phyloP scores from a whole-genome alignment of 2,113 vertebrate species.

The Vulpes vulpes region DNA sequence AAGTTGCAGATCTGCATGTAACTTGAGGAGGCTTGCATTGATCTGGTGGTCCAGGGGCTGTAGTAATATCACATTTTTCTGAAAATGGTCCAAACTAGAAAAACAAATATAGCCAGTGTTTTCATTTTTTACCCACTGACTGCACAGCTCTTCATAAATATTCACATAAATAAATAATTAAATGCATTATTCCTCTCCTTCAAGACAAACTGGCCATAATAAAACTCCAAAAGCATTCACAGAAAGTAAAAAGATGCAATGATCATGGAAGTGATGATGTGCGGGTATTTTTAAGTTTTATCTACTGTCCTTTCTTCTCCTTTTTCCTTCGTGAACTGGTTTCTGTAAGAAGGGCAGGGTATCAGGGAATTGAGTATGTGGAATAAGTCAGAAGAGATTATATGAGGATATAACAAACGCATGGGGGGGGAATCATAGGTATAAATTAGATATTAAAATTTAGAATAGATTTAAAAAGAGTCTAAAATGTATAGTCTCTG shows the following conservation, averaged over 20 bases:
- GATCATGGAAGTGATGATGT: not conserved
- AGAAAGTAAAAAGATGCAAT: slow-evolving; percentile 46
- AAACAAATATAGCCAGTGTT: slow-evolving; percentile 66
- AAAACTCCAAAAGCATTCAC: slow-evolving; percentile 45
- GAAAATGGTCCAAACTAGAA: slow-evolving; percentile 95
- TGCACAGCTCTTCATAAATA: slow-evolving; percentile 38
- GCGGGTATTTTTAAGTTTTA: slow-evolving; percentile 42
- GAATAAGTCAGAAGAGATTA: slow-evolving; percentile 6
- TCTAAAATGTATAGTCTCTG: slow-evolving; percentile 17
- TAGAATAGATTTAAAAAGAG: not conserved
- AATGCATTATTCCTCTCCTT: not conserved
- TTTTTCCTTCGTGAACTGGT: slow-evolving; percentile 38
- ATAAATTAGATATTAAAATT: slow-evolving; percentile 50
- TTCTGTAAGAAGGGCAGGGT: not conserved
- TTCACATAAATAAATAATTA: slow-evolving; percentile 38
- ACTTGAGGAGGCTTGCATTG: slow-evolving; percentile 93
- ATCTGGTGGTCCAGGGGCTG: slow-evolving; percentile 96
- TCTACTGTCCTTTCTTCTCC: slow-evolving; percentile 2
- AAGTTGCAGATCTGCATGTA: slow-evolving; percentile 94
- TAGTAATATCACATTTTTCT: slow-evolving; percentile 94
- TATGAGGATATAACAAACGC: not conserved
- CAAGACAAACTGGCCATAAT: slow-evolving; percentile 44
- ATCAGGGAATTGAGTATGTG: not conserved
- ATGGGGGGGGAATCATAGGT: too few species aligned
- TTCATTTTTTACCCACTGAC: slow-evolving; percentile 31